A percentile compares a stretch with the other conserved stretches of the same genome.
Evolutionary conservation across 2,888 invertebrate species (phyloP).

Genomic region (Plusia festucae): DNA sequence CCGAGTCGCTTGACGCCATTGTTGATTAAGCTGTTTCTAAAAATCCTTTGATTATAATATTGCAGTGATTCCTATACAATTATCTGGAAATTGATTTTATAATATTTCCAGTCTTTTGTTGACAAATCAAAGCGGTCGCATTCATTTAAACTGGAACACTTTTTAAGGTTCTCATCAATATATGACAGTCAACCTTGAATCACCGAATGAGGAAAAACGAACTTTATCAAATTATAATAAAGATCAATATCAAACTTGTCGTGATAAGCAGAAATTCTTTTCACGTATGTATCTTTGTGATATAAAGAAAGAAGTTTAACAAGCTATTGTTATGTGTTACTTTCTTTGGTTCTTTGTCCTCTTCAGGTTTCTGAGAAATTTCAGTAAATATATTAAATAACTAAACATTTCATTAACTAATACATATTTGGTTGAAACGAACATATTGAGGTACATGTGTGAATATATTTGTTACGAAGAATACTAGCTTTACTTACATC

Average conservation of each 20-base stretch:
- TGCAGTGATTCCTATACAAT: slow-evolving; percentile 14
- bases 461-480: no score
- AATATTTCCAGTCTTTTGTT: no score
- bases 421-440: no score
- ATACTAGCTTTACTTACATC: no score
- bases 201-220: neutral
- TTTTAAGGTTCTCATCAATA: neutral
- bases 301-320: slow-evolving; percentile 9
- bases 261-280: slow-evolving; percentile 12
- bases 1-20: slow-evolving; percentile 20
- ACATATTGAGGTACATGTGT: no score
- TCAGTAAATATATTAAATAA: no score
- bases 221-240: neutral
- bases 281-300: slow-evolving; percentile 13
- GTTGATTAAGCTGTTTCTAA: slow-evolving; percentile 9
- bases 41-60: neutral
- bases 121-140: no score
- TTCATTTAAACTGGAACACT: neutral
- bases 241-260: neutral
- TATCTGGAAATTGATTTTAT: neutral
- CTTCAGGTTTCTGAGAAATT: no score
- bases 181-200: neutral
- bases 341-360: slow-evolving; percentile 5
- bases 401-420: no score
- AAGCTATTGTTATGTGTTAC: neutral